Evolutionary conservation across 2,113 vertebrate genomes (phyloP).

Genomic region (Rafetus swinhoei): DNA sequence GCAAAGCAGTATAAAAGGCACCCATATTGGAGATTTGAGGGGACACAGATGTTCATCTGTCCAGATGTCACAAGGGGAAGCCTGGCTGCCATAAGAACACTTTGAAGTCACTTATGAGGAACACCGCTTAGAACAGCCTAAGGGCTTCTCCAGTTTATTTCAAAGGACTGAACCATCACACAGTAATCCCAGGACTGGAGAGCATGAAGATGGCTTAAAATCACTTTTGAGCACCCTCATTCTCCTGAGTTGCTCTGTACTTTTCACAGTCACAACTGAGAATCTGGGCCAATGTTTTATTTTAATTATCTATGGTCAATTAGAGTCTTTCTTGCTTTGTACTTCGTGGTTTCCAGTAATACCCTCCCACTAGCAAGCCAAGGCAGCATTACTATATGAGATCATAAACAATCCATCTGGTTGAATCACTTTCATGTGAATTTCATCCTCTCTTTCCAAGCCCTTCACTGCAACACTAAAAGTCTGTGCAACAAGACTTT

Average conservation of each 20-base stretch:
- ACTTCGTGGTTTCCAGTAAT: conserved; percentile 5
- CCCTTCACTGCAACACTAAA: neutral
- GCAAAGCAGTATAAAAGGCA: too few relatives aligned
- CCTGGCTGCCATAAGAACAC: too few relatives aligned
- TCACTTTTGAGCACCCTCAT: too few relatives aligned
- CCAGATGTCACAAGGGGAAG: too few relatives aligned
- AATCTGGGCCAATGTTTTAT: neutral
- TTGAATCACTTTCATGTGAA: neutral
- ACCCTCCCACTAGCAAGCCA: neutral
- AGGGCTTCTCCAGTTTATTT: neutral
- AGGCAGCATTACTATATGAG: neutral
- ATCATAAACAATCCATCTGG: conserved; percentile 5
- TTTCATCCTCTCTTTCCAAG: conserved; percentile 1
- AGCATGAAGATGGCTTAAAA: too few relatives aligned
- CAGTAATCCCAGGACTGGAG: neutral
- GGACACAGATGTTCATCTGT: too few relatives aligned
- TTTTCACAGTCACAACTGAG: neutral
- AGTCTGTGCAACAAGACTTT: neutral
- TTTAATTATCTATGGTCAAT: neutral
- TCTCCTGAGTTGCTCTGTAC: neutral
- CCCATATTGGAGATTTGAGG: too few relatives aligned
- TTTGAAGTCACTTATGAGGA: neutral
- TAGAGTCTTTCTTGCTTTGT: neutral
- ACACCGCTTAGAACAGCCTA: neutral
- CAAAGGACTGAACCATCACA: neutral